These are phyloP conservation scores for Mamestra configurata DNA, from an alignment of 1,140 invertebrate genomes.

Conservation along the genomic window DNA sequence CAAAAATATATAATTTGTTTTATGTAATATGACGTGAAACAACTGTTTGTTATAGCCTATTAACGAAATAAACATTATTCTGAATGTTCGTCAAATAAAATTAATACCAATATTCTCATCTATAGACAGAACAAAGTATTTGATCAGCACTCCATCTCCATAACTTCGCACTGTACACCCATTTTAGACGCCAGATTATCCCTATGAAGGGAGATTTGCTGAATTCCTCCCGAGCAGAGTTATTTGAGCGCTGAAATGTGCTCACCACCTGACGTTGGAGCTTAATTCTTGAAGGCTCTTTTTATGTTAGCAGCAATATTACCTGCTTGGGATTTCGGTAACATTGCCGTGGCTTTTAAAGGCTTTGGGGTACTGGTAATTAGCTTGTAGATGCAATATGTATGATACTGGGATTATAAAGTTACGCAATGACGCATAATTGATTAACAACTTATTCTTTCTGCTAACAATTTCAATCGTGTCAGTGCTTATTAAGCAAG, in stretches of 20 bases:
- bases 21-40: too few relatives aligned
- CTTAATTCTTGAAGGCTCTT: slow-evolving; percentile 26
- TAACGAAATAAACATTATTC: too few relatives aligned
- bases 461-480: too few relatives aligned
- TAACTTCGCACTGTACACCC: not conserved
- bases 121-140: not conserved
- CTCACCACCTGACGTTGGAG: slow-evolving; percentile 1
- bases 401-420: not conserved
- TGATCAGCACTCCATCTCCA: not conserved
- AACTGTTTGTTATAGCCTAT: too few relatives aligned
- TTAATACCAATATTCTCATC: too few relatives aligned
- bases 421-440: too few relatives aligned
- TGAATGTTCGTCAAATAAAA: not conserved
- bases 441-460: too few relatives aligned
- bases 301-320: not conserved
- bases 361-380: not conserved
- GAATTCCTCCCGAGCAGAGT: slow-evolving; percentile 36
- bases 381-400: not conserved
- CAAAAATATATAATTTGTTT: too few relatives aligned
- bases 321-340: not conserved
- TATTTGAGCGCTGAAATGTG: slow-evolving; percentile 34
- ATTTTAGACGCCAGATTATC: slow-evolving; percentile 46
- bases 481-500: too few relatives aligned
- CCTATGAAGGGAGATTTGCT: slow-evolving; percentile 43
- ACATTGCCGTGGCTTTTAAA: not conserved